A percentile compares a stretch with the other conserved stretches of the same genome.
Conservation (phyloP, 2,888 invertebrate genomes). For the Rhorus exstirpatorius region DNA sequence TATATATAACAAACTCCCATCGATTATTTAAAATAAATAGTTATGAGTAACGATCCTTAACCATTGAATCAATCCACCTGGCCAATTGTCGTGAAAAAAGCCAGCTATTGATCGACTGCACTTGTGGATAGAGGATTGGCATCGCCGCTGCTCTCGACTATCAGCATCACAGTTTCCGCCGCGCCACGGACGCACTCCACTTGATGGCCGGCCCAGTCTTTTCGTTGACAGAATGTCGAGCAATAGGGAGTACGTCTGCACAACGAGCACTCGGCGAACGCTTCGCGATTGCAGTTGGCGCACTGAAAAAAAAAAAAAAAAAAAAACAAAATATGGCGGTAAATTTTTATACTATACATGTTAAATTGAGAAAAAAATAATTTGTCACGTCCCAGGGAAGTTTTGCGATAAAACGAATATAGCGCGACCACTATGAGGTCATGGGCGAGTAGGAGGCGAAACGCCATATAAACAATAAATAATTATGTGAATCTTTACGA, state of each 20-base stretch:
- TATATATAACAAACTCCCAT: too few relatives aligned
- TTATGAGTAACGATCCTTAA: too few relatives aligned
- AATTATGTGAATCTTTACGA: too few relatives aligned
- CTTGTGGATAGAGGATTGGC: constrained; percentile 78
- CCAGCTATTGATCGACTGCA: constrained; percentile 83
- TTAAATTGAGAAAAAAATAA: too few relatives aligned
- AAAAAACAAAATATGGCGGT: too few relatives aligned
- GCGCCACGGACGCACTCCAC: constrained; percentile 93
- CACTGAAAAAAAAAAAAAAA: constrained; percentile 87
- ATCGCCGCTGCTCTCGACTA: constrained; percentile 90
- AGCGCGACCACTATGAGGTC: too few relatives aligned
- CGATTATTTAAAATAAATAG: too few relatives aligned
- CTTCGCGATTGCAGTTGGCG: constrained; percentile 95
- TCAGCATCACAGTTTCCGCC: constrained; percentile 94
- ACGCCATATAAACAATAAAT: too few relatives aligned
- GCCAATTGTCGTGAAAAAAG: constrained; percentile 19
- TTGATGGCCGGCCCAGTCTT: constrained; percentile 95
- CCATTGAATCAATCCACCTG: not conserved
- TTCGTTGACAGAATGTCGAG: constrained; percentile 95
- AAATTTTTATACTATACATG: too few relatives aligned
- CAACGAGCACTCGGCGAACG: constrained; percentile 94
- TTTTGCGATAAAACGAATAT: too few relatives aligned
- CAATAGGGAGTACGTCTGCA: constrained; percentile 96
- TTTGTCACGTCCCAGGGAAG: too few relatives aligned
- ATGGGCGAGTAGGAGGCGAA: too few relatives aligned